phyloP scores from a whole-genome alignment of 2,113 vertebrate genomes.

The Phalacrocorax pelagicus region DNA sequence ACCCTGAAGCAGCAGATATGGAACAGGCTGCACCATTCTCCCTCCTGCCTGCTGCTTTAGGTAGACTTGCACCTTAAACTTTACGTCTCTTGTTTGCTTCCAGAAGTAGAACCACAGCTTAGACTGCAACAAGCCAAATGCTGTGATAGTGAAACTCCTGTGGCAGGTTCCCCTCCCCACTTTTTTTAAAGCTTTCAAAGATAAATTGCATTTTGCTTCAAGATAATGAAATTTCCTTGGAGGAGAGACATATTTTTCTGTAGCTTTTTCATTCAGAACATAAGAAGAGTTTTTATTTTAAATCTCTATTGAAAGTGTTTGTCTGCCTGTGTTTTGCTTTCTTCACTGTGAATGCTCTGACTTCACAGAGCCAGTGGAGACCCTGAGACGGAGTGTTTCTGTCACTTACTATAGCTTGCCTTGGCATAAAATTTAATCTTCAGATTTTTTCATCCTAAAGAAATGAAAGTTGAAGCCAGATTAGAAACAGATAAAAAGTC shows the following conservation, averaged over 20 bases:
- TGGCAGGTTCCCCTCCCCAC: neutral
- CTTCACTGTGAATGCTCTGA: constrained; percentile 15
- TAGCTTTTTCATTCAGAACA: constrained; percentile 24
- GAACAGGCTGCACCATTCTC: neutral
- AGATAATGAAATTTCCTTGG: constrained; percentile 43
- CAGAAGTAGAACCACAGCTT: neutral
- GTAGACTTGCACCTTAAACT: neutral
- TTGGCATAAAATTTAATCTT: constrained; percentile 48
- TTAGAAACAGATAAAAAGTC: constrained; percentile 51
- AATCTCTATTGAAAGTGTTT: constrained; percentile 33
- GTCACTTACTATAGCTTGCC: constrained; percentile 34
- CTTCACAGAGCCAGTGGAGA: constrained; percentile 44
- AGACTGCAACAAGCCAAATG: neutral
- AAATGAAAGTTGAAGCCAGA: constrained; percentile 52
- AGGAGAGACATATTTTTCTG: neutral
- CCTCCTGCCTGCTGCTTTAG: neutral
- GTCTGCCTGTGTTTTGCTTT: constrained; percentile 38
- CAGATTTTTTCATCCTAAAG: neutral
- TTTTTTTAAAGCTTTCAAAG: neutral
- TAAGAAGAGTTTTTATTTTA: constrained; percentile 37
- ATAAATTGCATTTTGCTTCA: constrained; percentile 29
- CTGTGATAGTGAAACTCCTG: neutral
- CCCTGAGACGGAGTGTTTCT: neutral
- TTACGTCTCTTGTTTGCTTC: neutral
- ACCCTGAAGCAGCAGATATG: neutral